These are phyloP conservation scores for Pyrrhura leucotis DNA, from an alignment of 2,797 vertebrate species.

Conservation along the genomic window DNA sequence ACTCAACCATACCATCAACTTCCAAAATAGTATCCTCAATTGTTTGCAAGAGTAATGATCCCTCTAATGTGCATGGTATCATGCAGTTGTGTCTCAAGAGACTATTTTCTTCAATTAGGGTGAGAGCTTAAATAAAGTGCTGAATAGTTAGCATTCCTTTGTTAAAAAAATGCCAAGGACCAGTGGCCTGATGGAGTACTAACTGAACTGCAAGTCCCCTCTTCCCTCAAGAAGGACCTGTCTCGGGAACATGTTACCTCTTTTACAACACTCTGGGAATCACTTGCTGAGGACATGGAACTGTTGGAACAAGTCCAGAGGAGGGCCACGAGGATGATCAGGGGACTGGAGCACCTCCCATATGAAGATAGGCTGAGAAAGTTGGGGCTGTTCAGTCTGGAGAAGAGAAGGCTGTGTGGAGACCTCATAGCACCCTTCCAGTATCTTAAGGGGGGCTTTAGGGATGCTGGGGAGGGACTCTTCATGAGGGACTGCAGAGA, in stretches of 20 bases:
- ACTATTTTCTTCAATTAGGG: neutral
- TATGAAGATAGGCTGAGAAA: too few relatives aligned
- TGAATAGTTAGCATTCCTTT: neutral
- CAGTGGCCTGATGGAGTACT: neutral
- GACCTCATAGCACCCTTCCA: too few relatives aligned
- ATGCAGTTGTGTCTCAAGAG: neutral
- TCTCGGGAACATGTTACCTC: fast-evolving
- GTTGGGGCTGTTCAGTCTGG: too few relatives aligned
- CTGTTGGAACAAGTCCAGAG: too few relatives aligned
- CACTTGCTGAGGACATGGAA: neutral
- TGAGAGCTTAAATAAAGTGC: neutral
- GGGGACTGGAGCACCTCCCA: too few relatives aligned
- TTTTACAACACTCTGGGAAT: neutral
- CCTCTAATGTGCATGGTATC: fast-evolving
- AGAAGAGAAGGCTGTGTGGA: too few relatives aligned
- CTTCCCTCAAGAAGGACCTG: neutral
- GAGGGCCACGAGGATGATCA: too few relatives aligned
- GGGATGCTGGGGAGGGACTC: too few relatives aligned
- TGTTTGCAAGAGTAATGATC: neutral
- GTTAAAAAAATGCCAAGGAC: neutral
- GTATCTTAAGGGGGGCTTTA: too few relatives aligned
- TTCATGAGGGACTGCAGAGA: too few relatives aligned
- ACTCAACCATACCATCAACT: neutral
- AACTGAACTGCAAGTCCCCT: neutral
- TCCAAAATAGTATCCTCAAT: neutral